Percentiles rank a stretch among this genome's conserved stretches.
Evolutionary conservation across 2,888 invertebrate genomes (phyloP).

Genomic region (Aleiodes leptofemur): DNA sequence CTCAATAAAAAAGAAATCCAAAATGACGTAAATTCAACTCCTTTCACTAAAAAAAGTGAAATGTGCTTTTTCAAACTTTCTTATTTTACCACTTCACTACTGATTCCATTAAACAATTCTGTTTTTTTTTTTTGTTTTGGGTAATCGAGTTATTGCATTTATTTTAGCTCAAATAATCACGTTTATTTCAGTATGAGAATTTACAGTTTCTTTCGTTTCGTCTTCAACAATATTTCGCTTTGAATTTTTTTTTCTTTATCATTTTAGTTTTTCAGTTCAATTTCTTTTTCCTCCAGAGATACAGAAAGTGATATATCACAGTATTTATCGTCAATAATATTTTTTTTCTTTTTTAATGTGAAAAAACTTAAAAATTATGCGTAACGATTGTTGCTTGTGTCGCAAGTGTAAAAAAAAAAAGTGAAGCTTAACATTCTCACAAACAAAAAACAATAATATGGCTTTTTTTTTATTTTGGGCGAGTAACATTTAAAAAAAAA

Average conservation of each 20-base stretch:
- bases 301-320: slow-evolving; percentile 34
- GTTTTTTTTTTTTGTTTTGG: slow-evolving; percentile 20
- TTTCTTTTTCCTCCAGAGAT: not conserved
- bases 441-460: slow-evolving; percentile 35
- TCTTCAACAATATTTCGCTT: slow-evolving; percentile 10
- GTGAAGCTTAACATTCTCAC: slow-evolving; percentile 29
- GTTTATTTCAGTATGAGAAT: slow-evolving; percentile 33
- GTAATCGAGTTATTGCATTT: slow-evolving; percentile 28
- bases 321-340: slow-evolving; percentile 25
- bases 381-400: slow-evolving; percentile 22
- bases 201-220: slow-evolving; percentile 24
- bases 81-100: too few species aligned
- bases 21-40: too few species aligned
- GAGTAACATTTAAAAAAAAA: slow-evolving; percentile 26
- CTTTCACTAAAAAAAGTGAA: too few species aligned
- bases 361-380: slow-evolving; percentile 22
- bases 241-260: slow-evolving; percentile 6
- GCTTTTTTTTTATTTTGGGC: slow-evolving; percentile 35
- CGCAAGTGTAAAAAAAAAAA: slow-evolving; percentile 23
- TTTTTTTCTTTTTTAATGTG: not conserved
- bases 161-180: slow-evolving; percentile 22
- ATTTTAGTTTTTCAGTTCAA: not conserved
- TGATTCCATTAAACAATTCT: not conserved
- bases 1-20: too few species aligned
- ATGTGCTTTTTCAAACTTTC: too few species aligned